A percentile compares a stretch with the other conserved stretches of the same genome.
phyloP scores from a whole-genome alignment of 2,113 vertebrate species.

The Lophotis ruficrista region DNA sequence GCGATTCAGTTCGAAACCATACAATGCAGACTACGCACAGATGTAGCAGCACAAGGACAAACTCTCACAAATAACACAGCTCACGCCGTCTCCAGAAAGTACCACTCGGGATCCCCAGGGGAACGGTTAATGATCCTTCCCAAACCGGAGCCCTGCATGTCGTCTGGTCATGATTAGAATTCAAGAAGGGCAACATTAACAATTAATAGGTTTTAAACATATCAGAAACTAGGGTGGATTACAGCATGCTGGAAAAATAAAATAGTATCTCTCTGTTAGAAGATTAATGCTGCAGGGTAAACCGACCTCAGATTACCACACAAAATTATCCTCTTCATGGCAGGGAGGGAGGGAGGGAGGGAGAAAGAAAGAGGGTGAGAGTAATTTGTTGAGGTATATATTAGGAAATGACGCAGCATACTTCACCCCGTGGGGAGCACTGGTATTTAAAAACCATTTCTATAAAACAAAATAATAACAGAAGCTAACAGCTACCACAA shows the following conservation, averaged over 20 bases:
- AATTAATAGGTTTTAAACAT: slow-evolving; percentile 71
- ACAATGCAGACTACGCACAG: background rate
- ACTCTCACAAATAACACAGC: slow-evolving; percentile 41
- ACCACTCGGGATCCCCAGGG: slow-evolving; percentile 59
- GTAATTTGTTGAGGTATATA: background rate
- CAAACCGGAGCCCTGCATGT: slow-evolving; percentile 44
- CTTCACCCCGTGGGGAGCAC: background rate
- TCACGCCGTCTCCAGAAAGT: slow-evolving; percentile 59
- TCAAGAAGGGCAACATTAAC: slow-evolving; percentile 73
- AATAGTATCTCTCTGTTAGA: slow-evolving; percentile 20
- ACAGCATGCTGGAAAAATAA: slow-evolving; percentile 54
- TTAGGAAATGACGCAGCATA: background rate
- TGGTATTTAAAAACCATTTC: background rate
- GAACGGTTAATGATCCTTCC: slow-evolving; percentile 67
- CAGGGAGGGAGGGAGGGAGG: background rate
- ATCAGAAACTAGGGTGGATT: slow-evolving; percentile 57
- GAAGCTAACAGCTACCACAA: background rate
- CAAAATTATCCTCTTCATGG: slow-evolving; percentile 30
- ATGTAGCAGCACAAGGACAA: slow-evolving; percentile 52
- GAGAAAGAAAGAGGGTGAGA: background rate
- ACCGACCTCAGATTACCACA: slow-evolving; percentile 11
- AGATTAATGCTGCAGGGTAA: slow-evolving; percentile 25
- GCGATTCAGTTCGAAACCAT: slow-evolving; percentile 26
- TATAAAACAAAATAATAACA: slow-evolving; percentile 10
- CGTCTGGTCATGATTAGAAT: slow-evolving; percentile 48